A percentile compares a stretch with the other conserved stretches of the same genome.
phyloP scores from a whole-genome alignment of 1,140 invertebrate genomes.

The Apis mellifera region Amel_HAv3.1 CM009945.2:9078501-9079000 shows the following conservation, averaged over 20 bases:
- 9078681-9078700: not conserved
- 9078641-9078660: not conserved
- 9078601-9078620: not conserved
- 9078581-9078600: not conserved
- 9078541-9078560: not conserved
- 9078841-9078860: not conserved
- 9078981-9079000: not conserved
- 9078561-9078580: not conserved
- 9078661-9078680: not conserved
- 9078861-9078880: no score
- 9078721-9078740: no score
- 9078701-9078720: not conserved
- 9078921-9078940: not conserved
- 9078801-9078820: not conserved
- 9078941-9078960: not conserved
- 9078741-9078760: no score
- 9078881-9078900: not conserved
- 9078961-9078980: not conserved
- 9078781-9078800: not conserved
- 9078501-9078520: not conserved
- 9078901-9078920: not conserved
- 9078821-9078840: not conserved
- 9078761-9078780: not conserved
- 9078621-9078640: not conserved
- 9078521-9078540: not conserved